Evolutionary conservation across 1,140 invertebrate genomes (phyloP).

Genomic region (Ericerus pela): DNA sequence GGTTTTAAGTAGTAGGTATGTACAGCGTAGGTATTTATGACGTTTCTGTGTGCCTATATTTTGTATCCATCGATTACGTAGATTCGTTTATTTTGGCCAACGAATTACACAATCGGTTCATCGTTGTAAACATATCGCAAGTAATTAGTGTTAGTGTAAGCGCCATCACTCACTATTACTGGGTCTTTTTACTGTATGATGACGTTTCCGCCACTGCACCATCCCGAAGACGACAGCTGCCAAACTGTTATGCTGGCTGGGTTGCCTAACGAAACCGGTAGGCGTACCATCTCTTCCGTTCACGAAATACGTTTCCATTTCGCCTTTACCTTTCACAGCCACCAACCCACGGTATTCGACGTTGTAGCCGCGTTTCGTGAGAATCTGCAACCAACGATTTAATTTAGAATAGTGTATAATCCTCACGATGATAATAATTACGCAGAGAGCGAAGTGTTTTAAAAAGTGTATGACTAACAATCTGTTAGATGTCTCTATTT

Average conservation of each 20-base stretch:
- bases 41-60: too few relatives aligned
- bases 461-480: too few relatives aligned
- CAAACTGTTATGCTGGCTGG: constrained; percentile 57
- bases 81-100: too few relatives aligned
- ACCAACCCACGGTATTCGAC: constrained; percentile 63
- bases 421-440: neutral
- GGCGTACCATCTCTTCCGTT: constrained; percentile 40
- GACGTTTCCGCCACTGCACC: constrained; percentile 47
- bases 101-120: too few relatives aligned
- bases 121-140: too few relatives aligned
- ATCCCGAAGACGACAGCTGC: constrained; percentile 78
- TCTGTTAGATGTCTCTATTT: too few relatives aligned
- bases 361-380: constrained; percentile 53
- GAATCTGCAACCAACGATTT: constrained; percentile 43
- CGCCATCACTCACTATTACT: constrained; percentile 16
- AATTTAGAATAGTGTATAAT: too few relatives aligned
- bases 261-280: constrained; percentile 42
- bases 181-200: constrained; percentile 27
- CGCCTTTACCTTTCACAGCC: constrained; percentile 85
- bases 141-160: constrained; percentile 16
- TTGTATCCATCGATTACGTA: too few relatives aligned
- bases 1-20: too few relatives aligned
- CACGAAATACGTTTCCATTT: constrained; percentile 89
- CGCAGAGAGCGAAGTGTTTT: neutral
- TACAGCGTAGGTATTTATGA: too few relatives aligned